Base-by-base conservation (phyloP, 1,140 invertebrate species). In the Cataglyphis hispanica region DNA sequence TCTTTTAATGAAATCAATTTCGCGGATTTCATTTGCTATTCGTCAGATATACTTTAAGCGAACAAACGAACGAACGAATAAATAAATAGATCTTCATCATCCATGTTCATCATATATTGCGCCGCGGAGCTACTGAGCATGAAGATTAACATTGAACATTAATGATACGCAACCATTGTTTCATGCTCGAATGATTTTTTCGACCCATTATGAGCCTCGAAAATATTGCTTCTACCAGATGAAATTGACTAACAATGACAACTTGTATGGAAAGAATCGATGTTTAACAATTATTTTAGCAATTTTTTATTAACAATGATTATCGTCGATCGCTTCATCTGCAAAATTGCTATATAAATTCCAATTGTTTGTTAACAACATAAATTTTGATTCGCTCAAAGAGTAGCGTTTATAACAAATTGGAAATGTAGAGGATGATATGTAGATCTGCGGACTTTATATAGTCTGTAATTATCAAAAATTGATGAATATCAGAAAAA, bases 191-290 rank as follows among this genome's bases (percentile, higher is more conserved):
- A 16, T 40, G 58, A 27, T 60, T 84, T 75, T 46, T 67, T 66
- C 50, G 63, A 66, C n/a, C 64, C 69, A 67, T 19, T 72, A 61
- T 40, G 22, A 83, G 34, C 69, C 58, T 43, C 50, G 80, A 80
- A 81, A 86, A 86, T 84, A 84, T 74, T 56, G 50, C 58, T 27
- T 31, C 22, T 37, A 37, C n/a, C 50, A 64, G 75, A 85, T 67
- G 34, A 78, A 72, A 56, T 40, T 31, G 11, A 60, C 3, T 22
- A 66, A 27, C 13, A n/a, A 76, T 40, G 58, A 77, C n/a, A 63
- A 31, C 7, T n/a, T 22, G 34, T 19, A 13, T 25, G n/a, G 5
- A 78, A 37, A 53, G 50, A 11, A 69, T 19, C 31, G 19, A 66
- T 37, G 27, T 37, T 67, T 10, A 50, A 50, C 13, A 19, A 16